Evolutionary conservation across 2,888 invertebrate genomes (phyloP), one percentile per base, ranked within the genome.

Genomic region (Cephus sareptanus): DNA sequence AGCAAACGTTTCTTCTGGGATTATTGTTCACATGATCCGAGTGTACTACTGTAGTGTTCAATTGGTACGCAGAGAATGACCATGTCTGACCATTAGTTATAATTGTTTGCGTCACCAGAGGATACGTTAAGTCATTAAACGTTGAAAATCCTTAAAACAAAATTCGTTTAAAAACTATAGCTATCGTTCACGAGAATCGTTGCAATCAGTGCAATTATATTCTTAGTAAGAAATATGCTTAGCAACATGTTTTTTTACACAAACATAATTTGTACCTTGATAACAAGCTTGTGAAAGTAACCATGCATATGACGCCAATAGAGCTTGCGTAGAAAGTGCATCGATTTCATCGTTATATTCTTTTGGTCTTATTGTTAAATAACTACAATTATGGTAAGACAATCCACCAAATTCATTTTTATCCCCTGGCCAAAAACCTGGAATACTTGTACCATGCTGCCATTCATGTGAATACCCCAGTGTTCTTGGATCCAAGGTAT

Each of bases 81-180:
- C 97, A 98, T 4, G 94, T 89, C 83, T 96, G 94, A 0, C 99
- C 99, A 92, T 99, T 96, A 0, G 98, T 97, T 69, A 98, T 93
- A 23, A 98, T 93, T 30, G 96, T 95, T 93, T 99, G 99, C 4
- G 97, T 96, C 0, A 95, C 94, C 78, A 99, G 91, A 0, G 99
- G 99, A 90, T 98, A 98, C 0, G 97, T 97, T 31, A 98, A 86
- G 83, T 99, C 99, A 85, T 97, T 96, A 89, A 94, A 97, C 30
- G 97, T 96, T 68, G 96, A 97, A 91, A 99, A 99, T 34, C 99
- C 91, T 91, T 75, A 34, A 84, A 81, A 78, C 0, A 31, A 73
- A 73, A 76, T 34, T 40, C 4, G 4, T 4, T 40, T 40, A 40
- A 15, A 40, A 15, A 15, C 40, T 40, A 15, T 6, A 40, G 15